phyloP scores from a whole-genome alignment of 2,888 invertebrate species.

The Acrocyrtus sp. region DNA sequence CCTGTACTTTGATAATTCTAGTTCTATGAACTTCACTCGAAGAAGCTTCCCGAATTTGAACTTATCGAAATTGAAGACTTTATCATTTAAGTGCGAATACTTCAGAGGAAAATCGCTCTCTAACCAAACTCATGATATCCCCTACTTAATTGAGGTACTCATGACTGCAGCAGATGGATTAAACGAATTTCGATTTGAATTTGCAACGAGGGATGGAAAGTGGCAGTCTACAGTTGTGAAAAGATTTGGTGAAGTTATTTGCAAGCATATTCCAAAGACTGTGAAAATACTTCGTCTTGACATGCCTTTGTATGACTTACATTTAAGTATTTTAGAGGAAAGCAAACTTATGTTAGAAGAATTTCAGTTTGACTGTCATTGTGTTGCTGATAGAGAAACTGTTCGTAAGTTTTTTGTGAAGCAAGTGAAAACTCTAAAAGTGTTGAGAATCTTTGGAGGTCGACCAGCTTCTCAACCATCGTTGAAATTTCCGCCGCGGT shows the following conservation, averaged over 20 bases:
- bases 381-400: background rate
- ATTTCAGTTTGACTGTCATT: conserved; percentile 33
- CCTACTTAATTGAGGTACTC: conserved; percentile 26
- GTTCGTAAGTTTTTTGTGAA: conserved; percentile 11
- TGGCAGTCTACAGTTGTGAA: conserved; percentile 12
- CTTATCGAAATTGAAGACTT: conserved; percentile 5
- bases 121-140: conserved; percentile 3
- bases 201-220: background rate
- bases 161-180: conserved; percentile 8
- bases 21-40: conserved; percentile 20
- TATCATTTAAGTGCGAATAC: conserved; percentile 16
- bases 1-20: conserved; percentile 19
- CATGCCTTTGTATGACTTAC: conserved; percentile 18
- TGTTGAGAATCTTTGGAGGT: conserved; percentile 19
- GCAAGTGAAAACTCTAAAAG: conserved; percentile 20
- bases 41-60: conserved; percentile 28
- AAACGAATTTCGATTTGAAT: conserved; percentile 32
- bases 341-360: conserved; percentile 21
- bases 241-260: conserved; percentile 19
- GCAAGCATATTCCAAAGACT: conserved; percentile 7
- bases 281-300: conserved; percentile 24
- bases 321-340: conserved; percentile 16
- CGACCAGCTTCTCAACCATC: conserved; percentile 2
- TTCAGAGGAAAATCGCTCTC: conserved; percentile 9
- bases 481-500: conserved; percentile 42